Conservation (phyloP, 2,797 vertebrate genomes). For the Melanotaenia boesemani region DNA sequence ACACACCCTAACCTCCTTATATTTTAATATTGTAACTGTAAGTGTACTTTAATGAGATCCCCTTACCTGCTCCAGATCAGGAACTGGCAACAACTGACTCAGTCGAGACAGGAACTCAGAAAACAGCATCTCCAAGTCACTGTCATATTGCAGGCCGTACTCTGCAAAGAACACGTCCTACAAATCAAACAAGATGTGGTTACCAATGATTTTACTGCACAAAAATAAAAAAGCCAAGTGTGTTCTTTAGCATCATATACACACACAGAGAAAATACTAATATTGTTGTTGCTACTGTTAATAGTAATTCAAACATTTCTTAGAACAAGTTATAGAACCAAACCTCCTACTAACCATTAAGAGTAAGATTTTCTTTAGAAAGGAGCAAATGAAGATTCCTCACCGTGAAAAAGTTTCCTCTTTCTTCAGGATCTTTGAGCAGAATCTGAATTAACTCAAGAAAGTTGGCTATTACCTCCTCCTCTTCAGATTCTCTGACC, state of each 20-base stretch:
- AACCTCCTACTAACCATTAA: not conserved
- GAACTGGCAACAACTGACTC: conserved; percentile 81
- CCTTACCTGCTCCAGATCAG: conserved; percentile 83
- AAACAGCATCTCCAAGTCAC: conserved; percentile 83
- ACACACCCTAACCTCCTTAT: too few relatives aligned
- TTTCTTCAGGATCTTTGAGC: conserved; percentile 74
- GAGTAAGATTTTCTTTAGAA: not conserved
- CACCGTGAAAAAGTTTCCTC: conserved; percentile 76
- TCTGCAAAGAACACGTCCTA: conserved; percentile 84
- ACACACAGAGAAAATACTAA: too few relatives aligned
- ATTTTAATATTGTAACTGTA: not conserved
- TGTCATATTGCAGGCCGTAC: conserved; percentile 82
- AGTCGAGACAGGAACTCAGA: conserved; percentile 86
- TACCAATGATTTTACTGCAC: not conserved
- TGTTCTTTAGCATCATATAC: too few relatives aligned
- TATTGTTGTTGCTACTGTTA: too few relatives aligned
- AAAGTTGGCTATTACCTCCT: conserved; percentile 63
- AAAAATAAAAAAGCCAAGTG: not conserved
- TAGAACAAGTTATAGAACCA: not conserved
- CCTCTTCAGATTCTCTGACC: conserved; percentile 58
- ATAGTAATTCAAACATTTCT: not conserved
- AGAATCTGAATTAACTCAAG: conserved; percentile 73
- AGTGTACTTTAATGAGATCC: not conserved
- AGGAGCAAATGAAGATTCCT: conserved; percentile 8
- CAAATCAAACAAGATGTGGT: not conserved